A percentile compares a stretch with the other conserved stretches of the same genome.
phyloP scores from a whole-genome alignment of 2,113 vertebrate species.

The Sterrhoptilus dennistouni region DNA sequence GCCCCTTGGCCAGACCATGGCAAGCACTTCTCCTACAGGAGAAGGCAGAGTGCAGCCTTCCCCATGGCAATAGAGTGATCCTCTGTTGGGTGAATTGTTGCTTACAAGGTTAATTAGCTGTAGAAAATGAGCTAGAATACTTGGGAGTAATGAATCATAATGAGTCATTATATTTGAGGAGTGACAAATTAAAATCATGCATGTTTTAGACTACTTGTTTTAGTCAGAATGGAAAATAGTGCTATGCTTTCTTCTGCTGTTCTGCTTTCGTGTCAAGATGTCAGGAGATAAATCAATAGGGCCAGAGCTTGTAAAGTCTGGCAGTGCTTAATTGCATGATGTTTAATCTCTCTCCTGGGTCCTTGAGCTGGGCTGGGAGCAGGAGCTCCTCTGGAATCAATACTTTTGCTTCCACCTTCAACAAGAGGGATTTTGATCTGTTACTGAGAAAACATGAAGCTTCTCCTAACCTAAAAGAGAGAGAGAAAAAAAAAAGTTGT shows the following conservation, averaged over 20 bases:
- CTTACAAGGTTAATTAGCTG: background rate
- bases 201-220: background rate
- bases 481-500: too few species aligned
- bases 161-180: background rate
- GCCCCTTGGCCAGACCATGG: background rate
- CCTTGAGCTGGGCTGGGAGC: background rate
- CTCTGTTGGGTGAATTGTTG: background rate
- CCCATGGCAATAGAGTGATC: background rate
- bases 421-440: background rate
- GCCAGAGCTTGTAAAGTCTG: background rate
- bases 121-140: constrained; percentile 7
- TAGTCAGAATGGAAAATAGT: background rate
- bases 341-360: background rate
- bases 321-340: background rate
- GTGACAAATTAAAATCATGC: background rate
- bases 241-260: background rate
- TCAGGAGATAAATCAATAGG: background rate
- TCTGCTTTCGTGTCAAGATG: background rate
- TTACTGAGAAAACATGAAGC: background rate
- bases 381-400: background rate
- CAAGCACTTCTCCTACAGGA: background rate
- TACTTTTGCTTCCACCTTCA: background rate
- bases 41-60: background rate
- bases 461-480: background rate
- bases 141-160: constrained; percentile 2